A percentile compares a stretch with the other conserved stretches of the same genome.
Conservation (phyloP, 2,888 invertebrate genomes). For the Dasysyrphus albostriatus region DNA sequence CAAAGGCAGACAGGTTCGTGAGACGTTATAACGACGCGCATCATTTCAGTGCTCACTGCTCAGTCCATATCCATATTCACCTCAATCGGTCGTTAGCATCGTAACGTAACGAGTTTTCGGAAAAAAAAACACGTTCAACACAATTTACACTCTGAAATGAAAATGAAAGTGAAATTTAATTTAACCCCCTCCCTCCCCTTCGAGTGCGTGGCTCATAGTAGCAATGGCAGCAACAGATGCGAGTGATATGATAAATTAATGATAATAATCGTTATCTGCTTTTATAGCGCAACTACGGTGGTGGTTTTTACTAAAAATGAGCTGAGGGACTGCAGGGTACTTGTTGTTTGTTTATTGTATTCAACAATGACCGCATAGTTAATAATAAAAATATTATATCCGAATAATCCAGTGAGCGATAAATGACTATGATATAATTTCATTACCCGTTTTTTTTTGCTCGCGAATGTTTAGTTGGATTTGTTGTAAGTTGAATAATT, state of each 20-base stretch:
- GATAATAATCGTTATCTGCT: slow-evolving; percentile 44
- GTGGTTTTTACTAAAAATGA: slow-evolving; percentile 15
- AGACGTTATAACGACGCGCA: slow-evolving; percentile 8
- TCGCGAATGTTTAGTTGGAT: background rate
- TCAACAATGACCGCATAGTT: slow-evolving; percentile 1
- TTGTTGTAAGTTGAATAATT: background rate
- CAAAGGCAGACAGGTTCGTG: slow-evolving; percentile 2
- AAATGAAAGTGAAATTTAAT: slow-evolving; percentile 72
- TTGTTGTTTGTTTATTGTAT: background rate
- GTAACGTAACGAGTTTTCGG: slow-evolving; percentile 56
- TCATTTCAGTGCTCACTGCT: background rate
- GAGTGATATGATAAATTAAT: slow-evolving; percentile 27
- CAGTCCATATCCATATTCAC: slow-evolving; percentile 52
- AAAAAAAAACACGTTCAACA: slow-evolving; percentile 34
- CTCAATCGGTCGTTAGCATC: slow-evolving; percentile 66
- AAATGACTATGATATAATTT: background rate
- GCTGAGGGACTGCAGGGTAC: background rate
- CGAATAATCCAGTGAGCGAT: background rate
- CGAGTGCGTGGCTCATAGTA: slow-evolving; percentile 15
- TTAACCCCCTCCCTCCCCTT: slow-evolving; percentile 16
- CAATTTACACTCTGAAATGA: slow-evolving; percentile 43
- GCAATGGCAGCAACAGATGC: slow-evolving; percentile 12
- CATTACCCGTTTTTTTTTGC: background rate
- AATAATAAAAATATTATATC: background rate
- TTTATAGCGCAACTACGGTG: slow-evolving; percentile 39